Evolutionary conservation across 2,888 invertebrate species (phyloP).

Genomic region (Cheilosia impressa): DNA sequence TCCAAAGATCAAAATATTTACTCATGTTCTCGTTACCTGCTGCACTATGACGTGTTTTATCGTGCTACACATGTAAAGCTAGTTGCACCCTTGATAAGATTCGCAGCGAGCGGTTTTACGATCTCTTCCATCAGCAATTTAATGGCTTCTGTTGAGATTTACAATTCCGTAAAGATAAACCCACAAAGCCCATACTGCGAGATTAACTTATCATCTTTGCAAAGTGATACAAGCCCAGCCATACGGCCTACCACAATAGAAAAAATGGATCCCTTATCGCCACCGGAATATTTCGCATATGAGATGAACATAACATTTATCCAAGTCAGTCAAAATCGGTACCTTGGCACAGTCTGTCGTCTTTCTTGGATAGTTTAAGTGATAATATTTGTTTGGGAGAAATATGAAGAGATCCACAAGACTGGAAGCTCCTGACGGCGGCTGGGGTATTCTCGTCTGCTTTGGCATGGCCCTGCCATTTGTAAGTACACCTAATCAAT

Average conservation of each 20-base stretch:
- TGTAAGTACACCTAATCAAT: conserved; percentile 84
- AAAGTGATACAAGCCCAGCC: conserved; percentile 46
- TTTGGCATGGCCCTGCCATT: conserved; percentile 89
- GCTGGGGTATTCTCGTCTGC: conserved; percentile 92
- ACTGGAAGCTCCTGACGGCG: conserved; percentile 88
- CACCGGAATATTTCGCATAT: conserved; percentile 10
- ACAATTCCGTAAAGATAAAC: conserved; percentile 14
- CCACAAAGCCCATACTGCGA: background rate
- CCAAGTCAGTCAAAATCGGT: conserved; percentile 10
- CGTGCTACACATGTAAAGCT: no score
- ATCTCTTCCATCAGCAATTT: conserved; percentile 4
- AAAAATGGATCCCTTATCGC: conserved; percentile 41
- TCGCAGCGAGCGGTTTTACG: conserved; percentile 14
- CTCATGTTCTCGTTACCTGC: conserved; percentile 9
- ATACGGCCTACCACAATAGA: conserved; percentile 21
- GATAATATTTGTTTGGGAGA: background rate
- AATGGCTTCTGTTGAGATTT: conserved; percentile 45
- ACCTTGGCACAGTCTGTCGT: conserved; percentile 8
- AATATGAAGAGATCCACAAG: conserved; percentile 58
- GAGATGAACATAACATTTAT: background rate
- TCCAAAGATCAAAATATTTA: conserved; percentile 20
- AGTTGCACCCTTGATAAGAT: background rate
- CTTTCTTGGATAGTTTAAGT: background rate
- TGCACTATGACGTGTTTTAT: background rate
- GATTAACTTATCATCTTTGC: conserved; percentile 27